Evolutionary conservation across 2,113 vertebrate species (phyloP).

Genomic region (Triplophysa rosa): DNA sequence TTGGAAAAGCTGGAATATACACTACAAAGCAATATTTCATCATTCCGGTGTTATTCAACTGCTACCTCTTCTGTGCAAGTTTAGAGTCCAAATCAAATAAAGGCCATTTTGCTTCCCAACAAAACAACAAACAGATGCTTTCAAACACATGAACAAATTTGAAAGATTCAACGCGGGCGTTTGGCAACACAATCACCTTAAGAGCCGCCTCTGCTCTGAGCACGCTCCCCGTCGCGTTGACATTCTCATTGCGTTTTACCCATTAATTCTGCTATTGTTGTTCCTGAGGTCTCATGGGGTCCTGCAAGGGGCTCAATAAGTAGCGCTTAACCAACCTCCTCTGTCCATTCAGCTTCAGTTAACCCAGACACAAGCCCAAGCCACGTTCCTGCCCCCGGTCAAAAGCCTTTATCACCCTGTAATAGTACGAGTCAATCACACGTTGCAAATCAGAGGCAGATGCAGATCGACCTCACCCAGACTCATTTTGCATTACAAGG

Average conservation of each 20-base stretch:
- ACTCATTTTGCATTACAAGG: conserved; percentile 57
- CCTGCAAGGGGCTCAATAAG: conserved; percentile 79
- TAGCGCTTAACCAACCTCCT: conserved; percentile 69
- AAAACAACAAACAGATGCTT: conserved; percentile 38
- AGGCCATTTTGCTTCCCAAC: conserved; percentile 11
- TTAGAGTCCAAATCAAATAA: conserved; percentile 23
- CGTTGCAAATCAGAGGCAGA: conserved; percentile 84
- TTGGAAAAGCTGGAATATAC: not conserved
- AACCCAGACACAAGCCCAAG: conserved; percentile 25
- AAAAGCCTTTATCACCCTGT: conserved; percentile 72
- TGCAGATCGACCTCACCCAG: too few species aligned
- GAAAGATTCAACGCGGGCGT: conserved; percentile 31
- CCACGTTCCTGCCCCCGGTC: conserved; percentile 52
- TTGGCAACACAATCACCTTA: conserved; percentile 65
- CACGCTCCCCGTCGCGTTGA: conserved; percentile 71
- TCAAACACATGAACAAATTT: conserved; percentile 43
- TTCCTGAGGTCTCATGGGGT: conserved; percentile 74
- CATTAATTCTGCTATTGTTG: conserved; percentile 81
- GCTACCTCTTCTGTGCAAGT: conserved; percentile 3
- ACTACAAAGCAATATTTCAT: not conserved
- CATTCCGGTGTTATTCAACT: not conserved
- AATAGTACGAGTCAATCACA: conserved; percentile 77
- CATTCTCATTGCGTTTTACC: conserved; percentile 77
- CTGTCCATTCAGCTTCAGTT: conserved; percentile 41
- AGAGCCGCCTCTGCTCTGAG: conserved; percentile 71